phyloP scores from a whole-genome alignment of 2,113 vertebrate genomes.

The Dipodomys merriami region DNA sequence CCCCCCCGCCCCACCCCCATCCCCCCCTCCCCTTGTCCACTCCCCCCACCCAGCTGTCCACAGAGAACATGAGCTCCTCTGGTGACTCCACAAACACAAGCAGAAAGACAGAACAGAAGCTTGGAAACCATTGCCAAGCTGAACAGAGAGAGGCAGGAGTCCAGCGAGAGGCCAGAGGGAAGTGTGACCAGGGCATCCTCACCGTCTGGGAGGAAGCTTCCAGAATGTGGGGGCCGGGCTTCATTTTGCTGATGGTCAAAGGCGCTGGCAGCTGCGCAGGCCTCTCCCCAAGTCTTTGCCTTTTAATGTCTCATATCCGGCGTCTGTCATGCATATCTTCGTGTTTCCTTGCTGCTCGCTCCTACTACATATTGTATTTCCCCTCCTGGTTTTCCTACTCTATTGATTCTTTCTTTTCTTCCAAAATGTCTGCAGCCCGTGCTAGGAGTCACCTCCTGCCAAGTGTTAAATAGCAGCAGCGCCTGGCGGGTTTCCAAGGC shows the following conservation, averaged over 20 bases:
- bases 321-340: not conserved
- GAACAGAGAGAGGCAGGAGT: not conserved
- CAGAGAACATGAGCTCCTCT: rapidly evolving
- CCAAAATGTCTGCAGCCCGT: not conserved
- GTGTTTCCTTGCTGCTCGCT: not conserved
- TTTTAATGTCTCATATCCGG: not conserved
- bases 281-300: not conserved
- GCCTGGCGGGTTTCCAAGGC: not conserved
- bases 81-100: rapidly evolving
- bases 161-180: not conserved
- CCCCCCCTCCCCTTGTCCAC: no score
- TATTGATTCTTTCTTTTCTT: not conserved
- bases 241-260: not conserved
- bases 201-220: not conserved
- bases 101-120: not conserved
- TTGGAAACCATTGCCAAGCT: no score
- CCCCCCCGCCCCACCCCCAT: no score
- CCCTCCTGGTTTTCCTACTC: not conserved
- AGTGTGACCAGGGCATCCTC: no score
- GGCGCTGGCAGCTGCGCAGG: not conserved
- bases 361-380: not conserved
- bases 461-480: not conserved
- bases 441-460: not conserved
- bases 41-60: no score
- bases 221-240: not conserved